Base-by-base conservation (phyloP, 1,140 invertebrate genomes). In the Eumeta japonica region DNA sequence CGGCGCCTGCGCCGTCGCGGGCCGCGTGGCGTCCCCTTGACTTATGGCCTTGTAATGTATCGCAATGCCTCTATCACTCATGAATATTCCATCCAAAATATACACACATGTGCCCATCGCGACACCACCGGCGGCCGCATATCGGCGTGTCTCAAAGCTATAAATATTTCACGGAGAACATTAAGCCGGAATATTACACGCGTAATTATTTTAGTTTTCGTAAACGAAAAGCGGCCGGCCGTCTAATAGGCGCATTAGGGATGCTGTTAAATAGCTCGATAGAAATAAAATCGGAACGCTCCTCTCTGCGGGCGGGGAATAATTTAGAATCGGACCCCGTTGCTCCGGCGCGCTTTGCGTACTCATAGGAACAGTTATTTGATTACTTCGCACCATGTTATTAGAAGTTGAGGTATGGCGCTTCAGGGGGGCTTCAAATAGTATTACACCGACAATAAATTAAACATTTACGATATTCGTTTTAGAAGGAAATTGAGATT, bases 81-180 rank as follows among this genome's bases (percentile, higher is more conserved):
- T 73, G 64, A 73, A 71, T 71, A 71, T 73, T 73, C 63, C 5
- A 68, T 65, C 54, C 48, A 61, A 70, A 67, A 70, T 62, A 68
- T 47, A 60, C 55, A 58, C 58, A 55, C 57, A 55, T 58, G 54
- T 56, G 63, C 58, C 56, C 50, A 55, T 49, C 56, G 51, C 52
- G 43, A 60, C 55, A 44, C 56, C 50, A 35, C 41, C 35, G 35
- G 32, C 35, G 32, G 28, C 41, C 54, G 43, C 48, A 54, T 46
- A 49, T 43, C 47, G 46, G 50, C 43, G 48, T 55, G 50, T 50
- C 50, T 58, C 48, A 58, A 53, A 55, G 50, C 58, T 51, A 70
- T 70, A 70, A 70, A 72, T 67, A 64, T 58, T 62, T 67, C 56
- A 56, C 33, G 41, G 27, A 46, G 49, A 52, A 54, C 52, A 59